These are phyloP conservation scores for Ploceus nigricollis DNA, from an alignment of 2,113 vertebrate species.

Conservation along the genomic window DNA sequence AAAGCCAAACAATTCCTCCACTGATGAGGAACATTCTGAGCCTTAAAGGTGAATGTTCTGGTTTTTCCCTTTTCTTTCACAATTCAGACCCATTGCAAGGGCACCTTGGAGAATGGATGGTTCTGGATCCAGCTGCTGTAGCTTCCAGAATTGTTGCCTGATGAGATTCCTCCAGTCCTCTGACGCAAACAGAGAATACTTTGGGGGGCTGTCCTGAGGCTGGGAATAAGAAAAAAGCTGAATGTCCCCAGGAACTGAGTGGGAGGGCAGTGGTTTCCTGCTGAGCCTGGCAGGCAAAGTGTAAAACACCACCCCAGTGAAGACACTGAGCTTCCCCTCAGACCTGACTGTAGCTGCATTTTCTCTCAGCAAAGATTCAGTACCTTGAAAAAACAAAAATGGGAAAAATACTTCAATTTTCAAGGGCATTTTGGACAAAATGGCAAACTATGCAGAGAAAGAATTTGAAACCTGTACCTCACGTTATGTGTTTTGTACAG, in stretches of 20 bases:
- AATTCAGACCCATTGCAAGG: not conserved
- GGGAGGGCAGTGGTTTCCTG: not conserved
- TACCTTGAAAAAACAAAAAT: not conserved
- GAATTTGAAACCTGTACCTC: not conserved
- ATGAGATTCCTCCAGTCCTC: not conserved
- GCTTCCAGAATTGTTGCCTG: not conserved
- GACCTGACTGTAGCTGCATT: not conserved
- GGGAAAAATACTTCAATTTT: not conserved
- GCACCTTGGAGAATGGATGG: not conserved
- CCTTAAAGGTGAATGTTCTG: rapidly evolving
- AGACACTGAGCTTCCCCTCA: not conserved
- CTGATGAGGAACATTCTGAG: not conserved
- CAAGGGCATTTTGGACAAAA: not conserved
- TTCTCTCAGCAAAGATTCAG: not conserved
- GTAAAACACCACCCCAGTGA: not conserved
- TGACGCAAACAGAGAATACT: not conserved
- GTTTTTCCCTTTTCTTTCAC: not conserved
- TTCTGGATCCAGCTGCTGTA: not conserved
- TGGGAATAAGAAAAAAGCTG: not conserved
- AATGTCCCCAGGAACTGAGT: not conserved
- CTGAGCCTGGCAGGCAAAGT: rapidly evolving
- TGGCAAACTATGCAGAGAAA: not conserved
- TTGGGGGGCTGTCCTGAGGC: not conserved
- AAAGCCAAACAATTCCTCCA: not conserved
- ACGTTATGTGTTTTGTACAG: not conserved